Conservation (phyloP, 2,113 vertebrate genomes). For the Cottus gobio region DNA sequence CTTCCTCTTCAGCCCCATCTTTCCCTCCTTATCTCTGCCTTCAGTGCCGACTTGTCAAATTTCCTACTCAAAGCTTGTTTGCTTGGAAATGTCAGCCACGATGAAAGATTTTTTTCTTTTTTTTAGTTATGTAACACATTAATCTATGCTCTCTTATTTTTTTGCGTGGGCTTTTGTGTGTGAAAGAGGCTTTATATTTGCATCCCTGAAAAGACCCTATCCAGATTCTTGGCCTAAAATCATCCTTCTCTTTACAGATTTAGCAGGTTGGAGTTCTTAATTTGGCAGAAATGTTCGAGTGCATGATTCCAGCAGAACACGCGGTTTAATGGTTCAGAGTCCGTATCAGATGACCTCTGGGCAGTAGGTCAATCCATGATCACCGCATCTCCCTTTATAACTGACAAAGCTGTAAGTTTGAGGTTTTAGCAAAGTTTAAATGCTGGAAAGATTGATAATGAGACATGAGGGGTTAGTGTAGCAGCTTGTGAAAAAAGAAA, state of each 20-base stretch:
- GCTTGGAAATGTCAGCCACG: slow-evolving; percentile 71
- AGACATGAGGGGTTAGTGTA: slow-evolving; percentile 41
- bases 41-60: slow-evolving; percentile 62
- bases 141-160: slow-evolving; percentile 55
- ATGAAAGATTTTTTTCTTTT: slow-evolving; percentile 45
- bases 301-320: slow-evolving; percentile 4
- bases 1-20: slow-evolving; percentile 53
- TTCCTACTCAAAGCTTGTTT: slow-evolving; percentile 65
- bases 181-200: slow-evolving; percentile 64
- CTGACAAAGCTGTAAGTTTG: slow-evolving; percentile 7
- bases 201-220: slow-evolving; percentile 62
- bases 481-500: slow-evolving; percentile 44
- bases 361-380: slow-evolving; percentile 34
- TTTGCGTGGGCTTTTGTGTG: slow-evolving; percentile 59
- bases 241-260: slow-evolving; percentile 37
- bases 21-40: slow-evolving; percentile 64
- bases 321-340: slow-evolving; percentile 11
- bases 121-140: slow-evolving; percentile 67
- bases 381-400: slow-evolving; percentile 16
- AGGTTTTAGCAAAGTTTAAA: slow-evolving; percentile 44
- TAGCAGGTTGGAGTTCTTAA: slow-evolving; percentile 53
- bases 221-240: slow-evolving; percentile 49
- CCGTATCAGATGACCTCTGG: slow-evolving; percentile 25
- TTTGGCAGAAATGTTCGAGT: slow-evolving; percentile 41
- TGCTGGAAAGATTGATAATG: slow-evolving; percentile 40